These are phyloP conservation scores for Serripes groenlandicus DNA, from an alignment of 2,888 invertebrate species.

Conservation along the genomic window DNA sequence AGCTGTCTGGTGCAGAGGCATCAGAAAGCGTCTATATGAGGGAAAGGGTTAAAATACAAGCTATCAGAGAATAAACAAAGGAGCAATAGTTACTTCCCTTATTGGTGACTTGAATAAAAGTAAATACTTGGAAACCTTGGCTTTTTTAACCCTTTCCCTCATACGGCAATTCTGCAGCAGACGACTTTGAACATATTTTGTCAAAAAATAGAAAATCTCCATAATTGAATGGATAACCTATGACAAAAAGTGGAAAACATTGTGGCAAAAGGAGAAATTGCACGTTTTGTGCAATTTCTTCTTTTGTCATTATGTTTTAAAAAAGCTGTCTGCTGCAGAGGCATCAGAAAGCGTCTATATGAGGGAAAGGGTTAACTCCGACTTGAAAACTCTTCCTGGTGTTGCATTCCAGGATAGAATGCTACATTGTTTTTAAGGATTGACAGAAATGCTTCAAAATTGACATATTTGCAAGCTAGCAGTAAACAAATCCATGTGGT, in stretches of 20 bases:
- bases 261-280: background rate
- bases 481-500: conserved; percentile 13
- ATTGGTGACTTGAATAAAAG: too few relatives aligned
- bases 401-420: too few relatives aligned
- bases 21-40: too few relatives aligned
- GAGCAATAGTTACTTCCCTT: too few relatives aligned
- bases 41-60: too few relatives aligned
- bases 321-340: background rate
- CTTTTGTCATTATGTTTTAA: background rate
- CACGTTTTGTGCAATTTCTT: background rate
- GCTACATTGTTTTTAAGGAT: background rate
- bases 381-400: too few relatives aligned
- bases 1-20: too few relatives aligned
- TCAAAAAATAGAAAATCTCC: background rate
- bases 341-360: background rate
- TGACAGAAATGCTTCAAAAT: conserved; percentile 2
- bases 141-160: background rate
- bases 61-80: too few relatives aligned
- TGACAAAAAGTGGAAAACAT: background rate
- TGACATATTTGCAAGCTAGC: conserved; percentile 8
- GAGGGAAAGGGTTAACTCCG: background rate
- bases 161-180: background rate
- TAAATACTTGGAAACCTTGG: too few relatives aligned
- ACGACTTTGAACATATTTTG: background rate
- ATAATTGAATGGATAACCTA: background rate